Conservation (phyloP, 2,797 vertebrate species). For the Cyclopterus lumpus region DNA sequence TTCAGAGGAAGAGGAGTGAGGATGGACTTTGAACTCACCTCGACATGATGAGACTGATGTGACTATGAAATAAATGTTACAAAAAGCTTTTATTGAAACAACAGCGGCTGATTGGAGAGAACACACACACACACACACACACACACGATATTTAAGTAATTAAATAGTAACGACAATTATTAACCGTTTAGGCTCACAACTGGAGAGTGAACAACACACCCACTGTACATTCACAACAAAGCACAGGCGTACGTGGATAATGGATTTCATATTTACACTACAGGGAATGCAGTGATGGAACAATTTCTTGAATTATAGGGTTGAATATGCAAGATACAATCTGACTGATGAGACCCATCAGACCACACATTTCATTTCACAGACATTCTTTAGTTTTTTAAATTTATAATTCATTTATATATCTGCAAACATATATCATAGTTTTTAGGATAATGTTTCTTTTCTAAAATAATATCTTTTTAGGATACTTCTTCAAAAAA, state of each 20-base stretch:
- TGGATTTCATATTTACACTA: slow-evolving; percentile 15
- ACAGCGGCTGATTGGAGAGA: slow-evolving; percentile 45
- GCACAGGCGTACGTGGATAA: slow-evolving; percentile 38
- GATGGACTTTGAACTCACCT: neutral
- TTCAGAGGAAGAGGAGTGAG: slow-evolving; percentile 64
- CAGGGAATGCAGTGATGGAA: slow-evolving; percentile 35
- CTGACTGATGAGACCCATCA: neutral
- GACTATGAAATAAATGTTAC: slow-evolving; percentile 29
- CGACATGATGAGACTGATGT: slow-evolving; percentile 18
- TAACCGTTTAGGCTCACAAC: slow-evolving; percentile 19
- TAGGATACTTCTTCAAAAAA: slow-evolving; percentile 52
- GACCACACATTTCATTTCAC: slow-evolving; percentile 9
- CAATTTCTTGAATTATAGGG: slow-evolving; percentile 38
- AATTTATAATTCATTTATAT: too few relatives aligned
- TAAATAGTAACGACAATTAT: slow-evolving; percentile 36
- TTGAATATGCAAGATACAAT: slow-evolving; percentile 50
- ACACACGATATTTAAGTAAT: slow-evolving; percentile 31
- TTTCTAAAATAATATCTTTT: slow-evolving; percentile 8
- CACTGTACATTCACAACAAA: slow-evolving; percentile 56
- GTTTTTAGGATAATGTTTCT: slow-evolving; percentile 16
- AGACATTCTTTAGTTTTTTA: slow-evolving; percentile 18
- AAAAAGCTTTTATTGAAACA: slow-evolving; percentile 67
- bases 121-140: slow-evolving; percentile 27
- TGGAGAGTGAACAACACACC: slow-evolving; percentile 38
- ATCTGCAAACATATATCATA: slow-evolving; percentile 27